phyloP scores from a whole-genome alignment of 2,888 invertebrate species.

The Pardosa pseudoannulata region DNA sequence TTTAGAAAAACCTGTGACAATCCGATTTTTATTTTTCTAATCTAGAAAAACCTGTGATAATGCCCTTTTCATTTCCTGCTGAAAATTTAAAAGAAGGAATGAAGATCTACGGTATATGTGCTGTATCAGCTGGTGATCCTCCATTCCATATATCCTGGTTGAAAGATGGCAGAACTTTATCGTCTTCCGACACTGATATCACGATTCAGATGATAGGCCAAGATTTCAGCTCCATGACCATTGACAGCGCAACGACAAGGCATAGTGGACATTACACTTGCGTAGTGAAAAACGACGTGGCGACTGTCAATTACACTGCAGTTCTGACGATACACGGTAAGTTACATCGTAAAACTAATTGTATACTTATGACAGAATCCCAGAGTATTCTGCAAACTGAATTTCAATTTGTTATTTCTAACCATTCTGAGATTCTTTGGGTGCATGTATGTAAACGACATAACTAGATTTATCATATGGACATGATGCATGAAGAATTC shows the following conservation, averaged over 20 bases:
- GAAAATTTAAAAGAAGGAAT: slow-evolving; percentile 79
- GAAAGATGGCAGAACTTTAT: slow-evolving; percentile 77
- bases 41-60: slow-evolving; percentile 87
- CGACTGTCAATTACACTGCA: slow-evolving; percentile 76
- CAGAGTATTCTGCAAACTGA: too few relatives aligned
- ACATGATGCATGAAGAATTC: too few relatives aligned
- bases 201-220: slow-evolving; percentile 55
- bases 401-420: too few relatives aligned
- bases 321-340: slow-evolving; percentile 79
- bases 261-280: slow-evolving; percentile 78
- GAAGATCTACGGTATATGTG: slow-evolving; percentile 78
- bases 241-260: slow-evolving; percentile 69
- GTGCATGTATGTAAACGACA: too few relatives aligned
- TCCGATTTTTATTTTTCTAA: too few relatives aligned
- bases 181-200: slow-evolving; percentile 76
- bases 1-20: too few relatives aligned
- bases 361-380: too few relatives aligned
- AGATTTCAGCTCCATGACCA: slow-evolving; percentile 72
- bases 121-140: slow-evolving; percentile 78
- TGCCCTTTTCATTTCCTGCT: slow-evolving; percentile 73
- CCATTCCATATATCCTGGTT: slow-evolving; percentile 79
- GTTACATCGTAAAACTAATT: too few relatives aligned
- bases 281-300: slow-evolving; percentile 76
- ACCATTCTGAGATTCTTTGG: too few relatives aligned
- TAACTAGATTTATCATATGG: too few relatives aligned